phyloP scores from a whole-genome alignment of 2,888 invertebrate genomes.

The Augochlorella aurata region DNA sequence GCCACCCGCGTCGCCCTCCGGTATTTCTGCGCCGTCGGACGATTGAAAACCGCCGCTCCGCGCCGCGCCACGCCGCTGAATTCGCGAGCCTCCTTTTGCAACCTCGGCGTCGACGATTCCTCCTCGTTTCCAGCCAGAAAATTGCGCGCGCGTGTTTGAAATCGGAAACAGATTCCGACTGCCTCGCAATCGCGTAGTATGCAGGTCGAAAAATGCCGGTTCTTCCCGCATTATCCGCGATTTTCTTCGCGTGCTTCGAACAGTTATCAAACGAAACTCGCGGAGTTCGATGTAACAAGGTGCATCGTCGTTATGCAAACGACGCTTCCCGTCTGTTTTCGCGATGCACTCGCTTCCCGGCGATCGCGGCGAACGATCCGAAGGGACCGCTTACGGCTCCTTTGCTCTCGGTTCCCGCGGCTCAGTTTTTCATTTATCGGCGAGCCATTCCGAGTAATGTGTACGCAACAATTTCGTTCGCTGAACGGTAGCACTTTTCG shows the following conservation, averaged over 20 bases:
- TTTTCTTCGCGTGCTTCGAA: slow-evolving; percentile 43
- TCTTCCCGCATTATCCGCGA: slow-evolving; percentile 28
- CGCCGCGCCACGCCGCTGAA: slow-evolving; percentile 29
- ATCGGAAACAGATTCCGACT: not conserved
- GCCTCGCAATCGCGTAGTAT: not conserved
- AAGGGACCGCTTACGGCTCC: not conserved
- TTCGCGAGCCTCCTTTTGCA: slow-evolving; percentile 28
- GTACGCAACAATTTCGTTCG: slow-evolving; percentile 46
- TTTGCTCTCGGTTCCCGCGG: not conserved
- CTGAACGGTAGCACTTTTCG: slow-evolving; percentile 42
- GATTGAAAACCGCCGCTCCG: slow-evolving; percentile 48
- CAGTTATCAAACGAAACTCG: slow-evolving; percentile 22
- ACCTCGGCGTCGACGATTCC: slow-evolving; percentile 14
- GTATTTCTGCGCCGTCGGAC: slow-evolving; percentile 42
- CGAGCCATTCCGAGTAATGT: slow-evolving; percentile 22
- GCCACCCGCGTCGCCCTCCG: slow-evolving; percentile 26
- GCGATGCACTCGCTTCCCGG: slow-evolving; percentile 16
- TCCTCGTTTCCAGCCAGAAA: slow-evolving; percentile 8
- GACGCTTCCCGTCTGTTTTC: slow-evolving; percentile 17
- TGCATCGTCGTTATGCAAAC: slow-evolving; percentile 42
- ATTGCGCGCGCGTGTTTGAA: slow-evolving; percentile 7
- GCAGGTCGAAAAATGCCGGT: slow-evolving; percentile 6
- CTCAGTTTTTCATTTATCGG: not conserved
- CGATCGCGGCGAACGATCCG: slow-evolving; percentile 10
- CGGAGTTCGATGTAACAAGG: slow-evolving; percentile 34